Evolutionary conservation across 92 coral and sea anemone species (phyloP), one percentile per base, ranked within the genome.

Genomic region (Virgularia gustaviana): DNA sequence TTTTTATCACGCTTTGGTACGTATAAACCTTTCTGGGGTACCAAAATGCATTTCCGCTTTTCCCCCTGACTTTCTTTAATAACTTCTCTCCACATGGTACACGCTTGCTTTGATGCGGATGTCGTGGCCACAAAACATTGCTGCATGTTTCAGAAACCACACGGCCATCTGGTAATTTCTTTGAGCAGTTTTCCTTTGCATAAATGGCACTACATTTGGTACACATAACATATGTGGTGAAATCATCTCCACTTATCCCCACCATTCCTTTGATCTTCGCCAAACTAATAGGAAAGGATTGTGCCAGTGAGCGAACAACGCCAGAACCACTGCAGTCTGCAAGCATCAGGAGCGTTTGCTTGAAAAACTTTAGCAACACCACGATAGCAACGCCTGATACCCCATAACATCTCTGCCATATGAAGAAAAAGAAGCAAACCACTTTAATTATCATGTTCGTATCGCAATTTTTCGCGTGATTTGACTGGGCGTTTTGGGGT

Each of bases 21-120:
- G 86, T 82, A 66, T 41, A 81, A 2, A 86, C 87, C 84, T 77
- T 86, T 63, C 85, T 37, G 47, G 90, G 84, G 52, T 86, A 82
- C 61, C 79, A 43, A 9, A 75, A 58, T 0, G 75, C 71, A 15
- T 72, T 79, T 65, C 60, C 60, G 13, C 64, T 18, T 27, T 75
- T 73, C 37, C 79, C 65, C 12, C 79, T 57, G 25, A 79, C 90
- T 23, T 79, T 58, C 62, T 86, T 86, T 20, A 82, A 43, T 13
- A 86, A 82, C 65, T 68, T 35, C 56, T 86, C 90, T 24, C 70
- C 83, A 86, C 90, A 86, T 9, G 84, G 65, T 9, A 6, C 60
- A 54, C 60, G 22, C 29, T 2, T 54, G 6, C 28, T 2, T 23
- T 6, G 60, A 6, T 54, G 60, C 29, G 30, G 28, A 13, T 54